Conservation (phyloP, 2,113 vertebrate species). For the Brevimyrus niger region DNA sequence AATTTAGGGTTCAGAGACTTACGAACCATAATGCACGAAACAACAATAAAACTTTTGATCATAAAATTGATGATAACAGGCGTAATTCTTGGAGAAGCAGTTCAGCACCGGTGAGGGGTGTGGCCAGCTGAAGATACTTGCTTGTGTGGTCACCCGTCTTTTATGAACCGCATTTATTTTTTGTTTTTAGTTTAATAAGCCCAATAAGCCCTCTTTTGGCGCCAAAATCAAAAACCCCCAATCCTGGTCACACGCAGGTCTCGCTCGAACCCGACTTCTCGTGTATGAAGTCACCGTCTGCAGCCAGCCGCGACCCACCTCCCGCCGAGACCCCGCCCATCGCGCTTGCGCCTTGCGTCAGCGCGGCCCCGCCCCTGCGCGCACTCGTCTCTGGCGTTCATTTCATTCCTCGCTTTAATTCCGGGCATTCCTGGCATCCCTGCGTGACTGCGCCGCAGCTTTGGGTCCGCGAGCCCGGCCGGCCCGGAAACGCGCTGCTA, state of each 20-base stretch:
- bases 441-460: constrained; percentile 67
- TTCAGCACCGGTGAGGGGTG: not conserved
- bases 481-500: constrained; percentile 24
- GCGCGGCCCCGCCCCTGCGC: constrained; percentile 64
- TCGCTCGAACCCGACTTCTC: constrained; percentile 4
- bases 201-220: not conserved
- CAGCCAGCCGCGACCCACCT: constrained; percentile 39
- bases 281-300: constrained; percentile 23
- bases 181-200: not conserved
- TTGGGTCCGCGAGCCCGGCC: constrained; percentile 53
- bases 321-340: constrained; percentile 36
- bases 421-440: constrained; percentile 93
- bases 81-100: not conserved
- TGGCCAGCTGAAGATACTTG: not conserved
- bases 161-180: not conserved
- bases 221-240: not conserved
- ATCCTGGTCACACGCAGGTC: not conserved
- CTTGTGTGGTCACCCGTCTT: not conserved
- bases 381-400: constrained; percentile 85
- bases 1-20: not conserved
- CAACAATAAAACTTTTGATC: not conserved
- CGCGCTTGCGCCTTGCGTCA: constrained; percentile 68
- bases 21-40: not conserved
- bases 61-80: not conserved
- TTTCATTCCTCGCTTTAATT: constrained; percentile 97